Base-by-base conservation (phyloP, 2,113 vertebrate genomes). In the Pyrgilauda ruficollis region DNA sequence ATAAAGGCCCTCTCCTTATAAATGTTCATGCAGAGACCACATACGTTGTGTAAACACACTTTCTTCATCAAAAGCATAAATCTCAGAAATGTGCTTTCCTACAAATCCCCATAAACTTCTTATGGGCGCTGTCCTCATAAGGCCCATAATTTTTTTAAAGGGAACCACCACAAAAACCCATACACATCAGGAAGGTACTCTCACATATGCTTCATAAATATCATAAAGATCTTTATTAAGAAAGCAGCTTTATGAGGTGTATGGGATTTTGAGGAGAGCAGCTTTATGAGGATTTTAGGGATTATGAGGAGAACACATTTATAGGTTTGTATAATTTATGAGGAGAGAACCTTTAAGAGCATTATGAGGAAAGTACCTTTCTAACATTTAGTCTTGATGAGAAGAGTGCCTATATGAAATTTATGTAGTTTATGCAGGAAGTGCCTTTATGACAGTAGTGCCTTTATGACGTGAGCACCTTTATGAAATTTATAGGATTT, bases 401-500 rank as follows among this genome's bases (percentile, higher is more conserved):
- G 46, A 17, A 50, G 22, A 62, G 13, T 0, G 1, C 16, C 22
- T 31, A 33, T 23, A 77, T 33, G 7, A 39, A 77, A 33, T 77
- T 26, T 39, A 77, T 39, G 13, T 33, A 23, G 35, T 39, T 39
- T 77, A 62, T 20, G 22, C 28, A 39, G 44, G 27, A 46, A 52
- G 49, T 43, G 43, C 16, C 15, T 43, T 43, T 43, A 43, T 43
- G 16, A 43, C 15, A 17, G 16, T 43, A 43, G 15, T 23, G 30
- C 21, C 27, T 39, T 76, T 31, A 37, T 37, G n/a, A 49, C 0
- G 0, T 6, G 5, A 76, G 44, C 4, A 0, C 27, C 28, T 49
- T 61, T 39, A 49, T 49, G 74, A 61, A 23, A 31, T 62, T 31
- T 26, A 39, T 20, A 62, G 35, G 56, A 61, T 4, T 39, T 12